Base-by-base conservation (phyloP, 92 coral and sea anemone species). In the Phenganax marumi region DNA sequence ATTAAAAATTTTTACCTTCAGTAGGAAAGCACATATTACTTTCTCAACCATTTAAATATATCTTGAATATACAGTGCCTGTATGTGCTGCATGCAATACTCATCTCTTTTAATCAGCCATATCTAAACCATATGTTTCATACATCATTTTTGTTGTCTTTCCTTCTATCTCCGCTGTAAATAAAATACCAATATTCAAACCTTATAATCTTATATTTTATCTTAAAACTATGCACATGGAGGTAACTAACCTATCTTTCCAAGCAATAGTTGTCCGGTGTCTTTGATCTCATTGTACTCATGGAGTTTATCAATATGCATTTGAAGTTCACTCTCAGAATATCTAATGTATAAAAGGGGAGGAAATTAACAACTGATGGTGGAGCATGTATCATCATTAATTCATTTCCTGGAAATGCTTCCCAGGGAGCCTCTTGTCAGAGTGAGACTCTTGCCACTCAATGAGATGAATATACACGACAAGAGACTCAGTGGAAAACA, bases 251-350 rank as follows among this genome's bases (percentile, higher is more conserved):
- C 98, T 66, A 95, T 86, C 88, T 89, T 95, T 1, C 98, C 98
- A 23, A 95, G 73, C 68, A 95, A 88, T 39, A 92, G 83, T 78
- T 95, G 98, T n/a, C 97, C 92, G 74, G 86, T 87, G 80, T 95
- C 98, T 80, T 95, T 95, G 75, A 95, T 91, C 69, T 95, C 98
- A 88, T 95, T 95, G 85, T 95, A 95, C 76, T 95, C 98, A 78
- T 95, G 98, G 18, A 95, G 90, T 65, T 89, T 95, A 53, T 95
- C 92, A 75, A 95, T 95, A 86, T 95, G 98, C 22, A 60, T 84
- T 77, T 95, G 96, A 19, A 95, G 90, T 71, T 95, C 98, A 63
- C 81, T 89, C 56, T 92, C 97, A 75, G 91, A 85, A 88, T 95
- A 91, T 51, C 97, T 93, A 84, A 13, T 71, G 49, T 23, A 23